Percentiles rank a stretch among this genome's conserved stretches.
Conservation (phyloP, 2,888 invertebrate genomes). For the Nesidiocoris tenuis region DNA sequence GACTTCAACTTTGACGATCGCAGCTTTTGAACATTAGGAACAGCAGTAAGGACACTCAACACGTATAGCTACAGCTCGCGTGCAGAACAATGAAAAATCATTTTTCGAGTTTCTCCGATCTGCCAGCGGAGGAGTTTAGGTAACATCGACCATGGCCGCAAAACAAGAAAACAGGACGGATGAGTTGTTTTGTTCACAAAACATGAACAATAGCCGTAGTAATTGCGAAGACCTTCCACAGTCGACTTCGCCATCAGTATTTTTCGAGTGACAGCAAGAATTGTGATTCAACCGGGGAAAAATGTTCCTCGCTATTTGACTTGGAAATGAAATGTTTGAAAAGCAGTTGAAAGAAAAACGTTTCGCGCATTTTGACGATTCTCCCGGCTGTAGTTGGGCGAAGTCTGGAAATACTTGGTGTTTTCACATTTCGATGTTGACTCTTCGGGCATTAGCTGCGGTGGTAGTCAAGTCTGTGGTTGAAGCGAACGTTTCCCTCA, state of each 20-base stretch:
- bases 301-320: background rate
- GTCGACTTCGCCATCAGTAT: background rate
- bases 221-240: too few species aligned
- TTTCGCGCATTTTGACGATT: background rate
- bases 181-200: conserved; percentile 22
- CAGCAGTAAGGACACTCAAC: too few species aligned
- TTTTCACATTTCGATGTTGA: background rate
- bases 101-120: background rate
- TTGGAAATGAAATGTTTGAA: background rate
- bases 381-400: background rate
- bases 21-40: too few species aligned
- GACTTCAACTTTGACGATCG: too few species aligned
- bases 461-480: too few species aligned
- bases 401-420: background rate
- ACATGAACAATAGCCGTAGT: conserved; percentile 13
- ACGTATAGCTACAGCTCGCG: too few species aligned
- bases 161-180: conserved; percentile 23
- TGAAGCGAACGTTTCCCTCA: too few species aligned
- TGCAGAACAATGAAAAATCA: too few species aligned
- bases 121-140: background rate
- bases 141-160: conserved; percentile 3
- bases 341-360: too few species aligned
- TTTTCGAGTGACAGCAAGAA: background rate
- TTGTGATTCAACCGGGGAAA: background rate
- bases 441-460: too few species aligned